Conservation (phyloP, 2,888 invertebrate genomes). For the Sinopyrophorus schimmeli region DNA sequence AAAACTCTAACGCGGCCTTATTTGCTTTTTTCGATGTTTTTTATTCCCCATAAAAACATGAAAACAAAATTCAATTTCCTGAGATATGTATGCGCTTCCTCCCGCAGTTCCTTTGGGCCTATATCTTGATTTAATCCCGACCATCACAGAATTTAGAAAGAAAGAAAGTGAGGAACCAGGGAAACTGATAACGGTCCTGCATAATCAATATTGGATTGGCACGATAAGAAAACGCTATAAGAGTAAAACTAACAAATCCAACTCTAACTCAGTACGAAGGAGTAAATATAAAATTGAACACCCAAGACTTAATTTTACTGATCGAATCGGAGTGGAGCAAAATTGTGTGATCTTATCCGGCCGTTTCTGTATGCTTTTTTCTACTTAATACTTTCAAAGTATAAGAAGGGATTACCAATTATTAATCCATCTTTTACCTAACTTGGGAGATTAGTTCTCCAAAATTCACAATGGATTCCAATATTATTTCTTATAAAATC, state of each 20-base stretch:
- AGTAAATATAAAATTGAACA: neutral
- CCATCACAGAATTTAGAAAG: slow-evolving; percentile 27
- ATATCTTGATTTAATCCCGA: slow-evolving; percentile 31
- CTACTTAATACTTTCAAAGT: no score
- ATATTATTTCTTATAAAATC: no score
- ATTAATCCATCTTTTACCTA: no score
- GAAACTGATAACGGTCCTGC: slow-evolving; percentile 31
- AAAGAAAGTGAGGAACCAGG: slow-evolving; percentile 28
- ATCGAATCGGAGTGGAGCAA: no score
- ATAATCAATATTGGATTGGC: slow-evolving; percentile 33
- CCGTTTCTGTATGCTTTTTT: no score
- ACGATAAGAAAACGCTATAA: slow-evolving; percentile 30
- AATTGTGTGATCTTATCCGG: no score
- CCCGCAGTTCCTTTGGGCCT: slow-evolving; percentile 25
- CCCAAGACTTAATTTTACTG: no score
- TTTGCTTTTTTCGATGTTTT: slow-evolving; percentile 30
- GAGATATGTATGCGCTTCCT: slow-evolving; percentile 31
- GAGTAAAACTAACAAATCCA: slow-evolving; percentile 32
- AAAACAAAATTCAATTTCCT: slow-evolving; percentile 34
- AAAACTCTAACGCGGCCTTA: slow-evolving; percentile 26
- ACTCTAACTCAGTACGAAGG: slow-evolving; percentile 24
- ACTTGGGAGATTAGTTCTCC: no score
- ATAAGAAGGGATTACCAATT: no score
- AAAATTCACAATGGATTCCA: no score
- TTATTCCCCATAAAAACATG: slow-evolving; percentile 32